Percentiles rank a stretch among this genome's conserved stretches.
phyloP scores from a whole-genome alignment of 1,140 invertebrate species.

The Ylistrum balloti region DNA sequence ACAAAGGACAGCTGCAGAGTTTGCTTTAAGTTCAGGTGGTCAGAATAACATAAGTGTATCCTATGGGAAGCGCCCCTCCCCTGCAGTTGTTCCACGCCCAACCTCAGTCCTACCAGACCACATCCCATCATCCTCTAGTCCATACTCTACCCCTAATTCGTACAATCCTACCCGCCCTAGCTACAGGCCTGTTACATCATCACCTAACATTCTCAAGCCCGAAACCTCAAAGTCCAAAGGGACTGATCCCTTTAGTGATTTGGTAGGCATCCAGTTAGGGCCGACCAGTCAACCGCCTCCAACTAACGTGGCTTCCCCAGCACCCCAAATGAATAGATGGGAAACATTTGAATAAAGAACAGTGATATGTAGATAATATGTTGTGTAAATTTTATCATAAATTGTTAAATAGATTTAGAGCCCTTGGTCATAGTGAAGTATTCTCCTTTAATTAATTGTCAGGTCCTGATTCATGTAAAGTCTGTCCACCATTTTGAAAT shows the following conservation, averaged over 20 bases:
- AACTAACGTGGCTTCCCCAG: slow-evolving; percentile 42
- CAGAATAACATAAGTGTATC: slow-evolving; percentile 23
- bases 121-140: slow-evolving; percentile 38
- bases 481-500: not conserved
- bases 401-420: no score
- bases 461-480: no score
- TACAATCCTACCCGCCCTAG: slow-evolving; percentile 38
- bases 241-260: slow-evolving; percentile 27
- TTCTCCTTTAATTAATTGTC: no score
- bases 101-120: not conserved
- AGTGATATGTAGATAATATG: not conserved
- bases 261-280: slow-evolving; percentile 10
- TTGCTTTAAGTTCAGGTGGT: not conserved
- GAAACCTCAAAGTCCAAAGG: not conserved
- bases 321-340: slow-evolving; percentile 42
- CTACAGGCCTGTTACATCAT: slow-evolving; percentile 4
- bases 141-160: slow-evolving; percentile 22
- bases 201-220: not conserved
- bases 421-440: not conserved
- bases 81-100: not conserved
- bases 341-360: slow-evolving; percentile 49
- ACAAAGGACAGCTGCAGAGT: slow-evolving; percentile 42
- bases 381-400: not conserved
- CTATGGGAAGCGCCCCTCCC: slow-evolving; percentile 41
- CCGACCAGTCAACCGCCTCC: slow-evolving; percentile 36